Conservation (phyloP, 2,888 invertebrate species). For the Rhorus exstirpatorius region DNA sequence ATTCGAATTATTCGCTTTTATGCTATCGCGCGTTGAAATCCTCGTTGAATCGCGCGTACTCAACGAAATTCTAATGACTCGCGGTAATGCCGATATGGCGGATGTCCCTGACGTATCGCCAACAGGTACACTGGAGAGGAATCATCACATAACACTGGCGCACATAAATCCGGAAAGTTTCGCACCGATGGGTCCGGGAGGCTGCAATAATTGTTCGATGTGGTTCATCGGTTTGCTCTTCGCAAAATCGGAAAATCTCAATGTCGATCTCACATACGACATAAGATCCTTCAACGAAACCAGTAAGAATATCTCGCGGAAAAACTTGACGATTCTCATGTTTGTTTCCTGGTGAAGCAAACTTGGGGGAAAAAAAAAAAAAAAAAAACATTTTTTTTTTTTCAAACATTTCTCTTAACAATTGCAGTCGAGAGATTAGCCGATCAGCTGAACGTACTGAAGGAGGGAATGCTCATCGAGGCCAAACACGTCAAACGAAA, state of each 20-base stretch:
- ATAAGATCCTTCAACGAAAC: conserved; percentile 96
- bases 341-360: background rate
- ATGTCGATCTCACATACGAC: conserved; percentile 97
- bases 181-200: conserved; percentile 87
- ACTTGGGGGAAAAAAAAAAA: conserved; percentile 20
- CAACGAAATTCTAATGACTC: conserved; percentile 77
- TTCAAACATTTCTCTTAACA: background rate
- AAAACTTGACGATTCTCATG: background rate
- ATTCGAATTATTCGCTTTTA: conserved; percentile 24
- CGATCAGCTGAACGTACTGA: conserved; percentile 88
- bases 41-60: conserved; percentile 46
- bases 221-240: conserved; percentile 99
- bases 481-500: conserved; percentile 95
- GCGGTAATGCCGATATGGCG: conserved; percentile 88
- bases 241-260: conserved; percentile 94
- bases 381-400: conserved; percentile 21
- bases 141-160: conserved; percentile 95
- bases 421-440: conserved; percentile 89
- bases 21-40: conserved; percentile 25
- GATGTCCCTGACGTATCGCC: conserved; percentile 82
- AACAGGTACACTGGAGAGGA: conserved; percentile 94
- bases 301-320: conserved; percentile 89
- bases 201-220: conserved; percentile 92
- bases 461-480: conserved; percentile 93
- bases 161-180: conserved; percentile 98